A percentile compares a stretch with the other conserved stretches of the same genome.
Conservation (phyloP, 1,140 invertebrate genomes). For the Lordiphosa stackelbergi region DNA sequence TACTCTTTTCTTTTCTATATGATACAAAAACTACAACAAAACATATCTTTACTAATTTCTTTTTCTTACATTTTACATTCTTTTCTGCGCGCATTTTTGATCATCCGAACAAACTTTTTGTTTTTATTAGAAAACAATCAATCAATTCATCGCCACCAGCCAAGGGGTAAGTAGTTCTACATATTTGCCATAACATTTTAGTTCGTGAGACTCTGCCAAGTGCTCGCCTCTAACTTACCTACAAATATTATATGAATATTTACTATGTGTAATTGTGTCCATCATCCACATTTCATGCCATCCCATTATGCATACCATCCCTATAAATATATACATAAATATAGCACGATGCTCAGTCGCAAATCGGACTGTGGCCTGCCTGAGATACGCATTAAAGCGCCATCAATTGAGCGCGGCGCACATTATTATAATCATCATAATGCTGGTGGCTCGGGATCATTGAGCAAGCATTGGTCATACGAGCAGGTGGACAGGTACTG, state of each 20-base stretch:
- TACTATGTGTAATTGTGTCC: conserved; percentile 30
- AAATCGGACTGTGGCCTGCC: conserved; percentile 84
- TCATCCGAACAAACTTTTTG: conserved; percentile 60
- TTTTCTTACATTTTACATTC: conserved; percentile 68
- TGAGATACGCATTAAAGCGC: conserved; percentile 86
- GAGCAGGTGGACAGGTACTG: conserved; percentile 75
- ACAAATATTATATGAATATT: conserved; percentile 18
- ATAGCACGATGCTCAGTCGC: conserved; percentile 78
- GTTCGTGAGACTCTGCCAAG: not conserved
- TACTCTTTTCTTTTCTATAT: not conserved
- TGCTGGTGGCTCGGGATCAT: conserved; percentile 77
- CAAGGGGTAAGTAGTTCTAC: conserved; percentile 64
- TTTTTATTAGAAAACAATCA: conserved; percentile 72
- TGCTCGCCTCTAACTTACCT: conserved; percentile 16
- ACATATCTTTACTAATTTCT: conserved; percentile 66
- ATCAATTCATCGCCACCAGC: conserved; percentile 68
- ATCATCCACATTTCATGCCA: conserved; percentile 30
- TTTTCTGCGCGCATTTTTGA: conserved; percentile 65
- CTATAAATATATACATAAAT: conserved; percentile 25
- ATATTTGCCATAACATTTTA: conserved; percentile 19
- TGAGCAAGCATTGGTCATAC: conserved; percentile 76
- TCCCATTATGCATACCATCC: conserved; percentile 22
- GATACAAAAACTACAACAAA: conserved; percentile 9
- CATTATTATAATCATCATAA: conserved; percentile 53
- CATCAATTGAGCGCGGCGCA: conserved; percentile 85